Conservation (phyloP, 2,113 vertebrate species). For the Syngnathus typhle region DNA sequence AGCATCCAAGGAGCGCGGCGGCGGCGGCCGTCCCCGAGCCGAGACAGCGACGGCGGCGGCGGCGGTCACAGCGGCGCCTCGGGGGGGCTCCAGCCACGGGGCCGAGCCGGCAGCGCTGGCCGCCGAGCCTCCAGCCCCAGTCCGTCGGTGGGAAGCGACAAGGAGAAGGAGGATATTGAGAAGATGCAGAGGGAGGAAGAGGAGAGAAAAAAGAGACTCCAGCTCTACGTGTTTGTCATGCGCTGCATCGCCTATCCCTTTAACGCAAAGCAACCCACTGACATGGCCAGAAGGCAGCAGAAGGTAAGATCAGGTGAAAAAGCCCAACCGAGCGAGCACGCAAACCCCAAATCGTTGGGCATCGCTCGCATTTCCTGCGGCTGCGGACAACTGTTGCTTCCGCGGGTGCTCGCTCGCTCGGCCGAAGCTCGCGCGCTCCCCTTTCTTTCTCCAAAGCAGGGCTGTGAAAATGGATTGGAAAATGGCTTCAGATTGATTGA, state of each 20-base stretch:
- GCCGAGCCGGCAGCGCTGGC: conserved; percentile 58
- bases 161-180: conserved; percentile 93
- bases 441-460: neutral
- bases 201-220: conserved; percentile 89
- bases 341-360: neutral
- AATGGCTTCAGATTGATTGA: neutral
- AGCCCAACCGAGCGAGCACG: neutral
- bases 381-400: conserved; percentile 53
- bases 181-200: conserved; percentile 91
- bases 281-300: conserved; percentile 96
- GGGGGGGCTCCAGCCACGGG: conserved; percentile 68
- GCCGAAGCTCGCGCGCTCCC: no score
- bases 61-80: conserved; percentile 58
- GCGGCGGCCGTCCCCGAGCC: conserved; percentile 77
- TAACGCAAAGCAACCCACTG: conserved; percentile 95
- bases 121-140: conserved; percentile 77
- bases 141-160: conserved; percentile 87
- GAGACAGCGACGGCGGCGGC: conserved; percentile 54
- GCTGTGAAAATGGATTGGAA: neutral
- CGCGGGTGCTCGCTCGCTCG: neutral
- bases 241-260: conserved; percentile 97
- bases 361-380: neutral
- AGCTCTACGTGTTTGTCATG: conserved; percentile 97
- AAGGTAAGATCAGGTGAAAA: conserved; percentile 76
- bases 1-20: conserved; percentile 69